phyloP scores from a whole-genome alignment of 2,888 invertebrate species.

The Hermaeophaga mercurialis region DNA sequence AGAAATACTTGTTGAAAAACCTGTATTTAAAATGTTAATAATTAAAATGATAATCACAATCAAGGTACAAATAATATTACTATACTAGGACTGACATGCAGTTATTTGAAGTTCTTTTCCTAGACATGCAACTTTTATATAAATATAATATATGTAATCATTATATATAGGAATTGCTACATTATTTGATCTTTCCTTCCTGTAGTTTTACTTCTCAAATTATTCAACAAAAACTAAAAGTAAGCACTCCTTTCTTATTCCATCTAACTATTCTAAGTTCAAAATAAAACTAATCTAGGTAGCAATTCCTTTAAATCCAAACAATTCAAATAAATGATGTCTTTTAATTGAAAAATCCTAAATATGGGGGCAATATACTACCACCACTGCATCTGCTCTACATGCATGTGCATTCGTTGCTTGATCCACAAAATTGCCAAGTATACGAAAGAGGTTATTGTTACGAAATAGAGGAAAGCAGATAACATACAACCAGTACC shows the following conservation, averaged over 20 bases:
- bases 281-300: neutral
- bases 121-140: constrained; percentile 37
- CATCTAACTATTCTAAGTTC: too few relatives aligned
- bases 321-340: constrained; percentile 27
- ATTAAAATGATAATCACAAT: constrained; percentile 20
- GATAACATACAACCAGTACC: constrained; percentile 55
- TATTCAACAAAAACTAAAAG: too few relatives aligned
- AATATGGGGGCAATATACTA: constrained; percentile 36
- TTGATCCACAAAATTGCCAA: constrained; percentile 56
- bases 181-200: too few relatives aligned
- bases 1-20: neutral
- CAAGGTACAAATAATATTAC: constrained; percentile 20
- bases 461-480: constrained; percentile 57
- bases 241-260: too few relatives aligned
- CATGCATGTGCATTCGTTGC: constrained; percentile 54
- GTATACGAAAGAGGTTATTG: constrained; percentile 56
- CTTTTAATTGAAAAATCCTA: constrained; percentile 25
- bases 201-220: too few relatives aligned
- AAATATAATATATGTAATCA: constrained; percentile 36
- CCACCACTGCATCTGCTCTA: constrained; percentile 58
- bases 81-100: constrained; percentile 27
- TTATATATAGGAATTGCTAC: constrained; percentile 29
- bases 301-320: neutral
- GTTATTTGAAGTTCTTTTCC: constrained; percentile 26
- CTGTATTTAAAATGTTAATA: constrained; percentile 5